Evolutionary conservation across 2,113 vertebrate genomes (phyloP).

Genomic region (Vanacampus margaritifer): DNA sequence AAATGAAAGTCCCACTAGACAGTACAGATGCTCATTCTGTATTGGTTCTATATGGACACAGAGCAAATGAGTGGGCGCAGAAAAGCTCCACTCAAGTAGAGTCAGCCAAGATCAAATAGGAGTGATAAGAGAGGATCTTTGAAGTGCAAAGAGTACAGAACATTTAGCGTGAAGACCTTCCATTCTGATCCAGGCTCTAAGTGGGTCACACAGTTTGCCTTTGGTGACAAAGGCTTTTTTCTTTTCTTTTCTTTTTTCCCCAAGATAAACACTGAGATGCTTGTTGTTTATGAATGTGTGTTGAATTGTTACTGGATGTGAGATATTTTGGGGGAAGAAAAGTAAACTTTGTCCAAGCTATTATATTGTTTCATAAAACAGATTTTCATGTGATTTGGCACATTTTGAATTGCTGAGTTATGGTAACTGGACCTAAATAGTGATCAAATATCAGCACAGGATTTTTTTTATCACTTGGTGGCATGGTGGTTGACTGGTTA

Average conservation of each 20-base stretch:
- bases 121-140: conserved; percentile 52
- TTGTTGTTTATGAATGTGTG: conserved; percentile 11
- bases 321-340: background rate
- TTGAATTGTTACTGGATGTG: conserved; percentile 21
- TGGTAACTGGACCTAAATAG: background rate
- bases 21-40: background rate
- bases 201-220: conserved; percentile 63
- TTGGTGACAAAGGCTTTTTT: conserved; percentile 63
- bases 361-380: background rate
- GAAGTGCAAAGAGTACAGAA: conserved; percentile 41
- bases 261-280: conserved; percentile 33
- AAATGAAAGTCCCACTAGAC: conserved; percentile 11
- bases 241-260: conserved; percentile 26
- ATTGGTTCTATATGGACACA: conserved; percentile 33
- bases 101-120: conserved; percentile 30
- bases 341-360: background rate
- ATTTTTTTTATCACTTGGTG: too few species aligned
- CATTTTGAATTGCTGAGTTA: background rate
- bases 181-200: conserved; percentile 32
- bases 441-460: too few species aligned
- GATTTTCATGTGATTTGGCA: background rate
- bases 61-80: background rate
- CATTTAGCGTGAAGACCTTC: conserved; percentile 30
- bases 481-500: too few species aligned
- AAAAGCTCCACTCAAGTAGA: conserved; percentile 16